A percentile compares a stretch with the other conserved stretches of the same genome.
phyloP scores from a whole-genome alignment of 1,140 invertebrate genomes.

The Drosophila nebulosa region DNA sequence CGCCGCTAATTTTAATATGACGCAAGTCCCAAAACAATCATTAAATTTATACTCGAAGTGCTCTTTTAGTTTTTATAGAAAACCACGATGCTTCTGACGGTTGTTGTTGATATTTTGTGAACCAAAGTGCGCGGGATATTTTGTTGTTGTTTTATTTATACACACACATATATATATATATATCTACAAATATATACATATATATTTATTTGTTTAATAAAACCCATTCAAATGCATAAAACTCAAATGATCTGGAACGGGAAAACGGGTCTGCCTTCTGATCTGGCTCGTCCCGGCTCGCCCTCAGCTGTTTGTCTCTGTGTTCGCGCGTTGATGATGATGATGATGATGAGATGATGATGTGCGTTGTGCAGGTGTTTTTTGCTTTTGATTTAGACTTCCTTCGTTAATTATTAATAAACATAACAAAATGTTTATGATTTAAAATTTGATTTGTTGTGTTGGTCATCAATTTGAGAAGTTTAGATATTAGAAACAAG shows the following conservation, averaged over 20 bases:
- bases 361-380: background rate
- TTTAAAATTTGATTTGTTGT: background rate
- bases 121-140: background rate
- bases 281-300: background rate
- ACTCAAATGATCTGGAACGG: background rate
- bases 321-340: too few species aligned
- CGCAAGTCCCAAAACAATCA: slow-evolving; percentile 2
- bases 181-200: background rate
- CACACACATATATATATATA: too few species aligned
- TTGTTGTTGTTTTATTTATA: background rate
- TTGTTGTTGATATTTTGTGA: background rate
- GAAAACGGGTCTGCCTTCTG: background rate
- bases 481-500: too few species aligned
- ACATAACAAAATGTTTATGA: background rate
- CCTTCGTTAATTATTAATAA: background rate
- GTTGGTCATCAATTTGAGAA: too few species aligned
- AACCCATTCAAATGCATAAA: background rate
- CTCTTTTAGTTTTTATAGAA: background rate
- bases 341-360: background rate
- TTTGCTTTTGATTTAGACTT: background rate
- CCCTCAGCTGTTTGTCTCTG: background rate
- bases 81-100: background rate
- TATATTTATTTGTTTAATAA: slow-evolving; percentile 26
- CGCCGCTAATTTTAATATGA: slow-evolving; percentile 15
- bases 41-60: background rate